Percentiles rank a stretch among this genome's conserved stretches.
Evolutionary conservation across 1,140 invertebrate genomes (phyloP).

Genomic region (Bombus sibiricus): DNA sequence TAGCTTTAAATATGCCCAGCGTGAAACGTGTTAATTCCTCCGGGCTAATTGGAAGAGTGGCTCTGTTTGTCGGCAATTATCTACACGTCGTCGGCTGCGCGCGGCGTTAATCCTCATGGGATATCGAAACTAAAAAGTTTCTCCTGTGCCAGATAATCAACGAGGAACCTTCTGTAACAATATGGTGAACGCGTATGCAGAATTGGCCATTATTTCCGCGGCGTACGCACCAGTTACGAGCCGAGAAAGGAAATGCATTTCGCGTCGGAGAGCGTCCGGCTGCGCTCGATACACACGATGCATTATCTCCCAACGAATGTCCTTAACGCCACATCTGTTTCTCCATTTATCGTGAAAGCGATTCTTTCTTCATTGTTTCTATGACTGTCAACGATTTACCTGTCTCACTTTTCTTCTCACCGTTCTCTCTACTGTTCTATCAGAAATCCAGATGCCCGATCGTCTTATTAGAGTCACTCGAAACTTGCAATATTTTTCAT

Average conservation of each 20-base stretch:
- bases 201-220: slow-evolving; percentile 39
- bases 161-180: neutral
- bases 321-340: neutral
- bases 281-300: slow-evolving; percentile 31
- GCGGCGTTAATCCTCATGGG: neutral
- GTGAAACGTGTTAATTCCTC: slow-evolving; percentile 16
- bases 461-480: neutral
- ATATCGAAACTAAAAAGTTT: slow-evolving; percentile 33
- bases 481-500: neutral
- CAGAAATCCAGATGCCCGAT: neutral
- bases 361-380: slow-evolving; percentile 1
- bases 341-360: slow-evolving; percentile 35
- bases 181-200: slow-evolving; percentile 1
- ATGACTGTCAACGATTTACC: neutral
- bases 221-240: slow-evolving; percentile 31
- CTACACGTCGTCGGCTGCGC: neutral
- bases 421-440: neutral
- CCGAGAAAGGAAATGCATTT: slow-evolving; percentile 49
- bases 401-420: neutral
- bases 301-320: neutral
- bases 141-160: slow-evolving; percentile 30
- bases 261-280: slow-evolving; percentile 26
- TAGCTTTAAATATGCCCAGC: slow-evolving; percentile 7
- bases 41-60: neutral
- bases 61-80: slow-evolving; percentile 7